Evolutionary conservation across 1,140 invertebrate species (phyloP).

Genomic region (Drosophila sucinea): DNA sequence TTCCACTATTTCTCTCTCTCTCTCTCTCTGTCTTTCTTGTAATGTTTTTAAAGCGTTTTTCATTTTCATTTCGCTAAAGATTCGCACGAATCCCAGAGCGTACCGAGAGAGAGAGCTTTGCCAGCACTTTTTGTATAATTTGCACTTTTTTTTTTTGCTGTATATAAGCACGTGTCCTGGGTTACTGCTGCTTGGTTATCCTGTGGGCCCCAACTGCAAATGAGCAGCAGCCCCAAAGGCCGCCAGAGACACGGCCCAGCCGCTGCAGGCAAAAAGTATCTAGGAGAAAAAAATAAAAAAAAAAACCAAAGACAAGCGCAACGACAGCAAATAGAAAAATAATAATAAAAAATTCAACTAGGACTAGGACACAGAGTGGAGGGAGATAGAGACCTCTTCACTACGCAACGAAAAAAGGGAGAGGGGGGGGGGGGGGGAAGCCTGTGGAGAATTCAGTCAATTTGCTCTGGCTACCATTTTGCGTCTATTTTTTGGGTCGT

Average conservation of each 20-base stretch:
- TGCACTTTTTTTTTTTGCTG: conserved; percentile 53
- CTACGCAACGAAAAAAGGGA: conserved; percentile 16
- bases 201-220: conserved; percentile 65
- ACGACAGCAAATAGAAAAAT: conserved; percentile 62
- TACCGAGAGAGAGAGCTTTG: conserved; percentile 70
- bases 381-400: not conserved
- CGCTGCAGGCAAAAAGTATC: not conserved
- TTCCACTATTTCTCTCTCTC: conserved; percentile 1
- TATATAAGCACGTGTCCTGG: conserved; percentile 49
- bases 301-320: conserved; percentile 24
- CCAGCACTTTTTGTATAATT: conserved; percentile 78
- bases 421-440: conserved; percentile 6
- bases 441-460: conserved; percentile 68
- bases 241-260: conserved; percentile 49
- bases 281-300: not conserved
- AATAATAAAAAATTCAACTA: conserved; percentile 60
- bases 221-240: conserved; percentile 55
- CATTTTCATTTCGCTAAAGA: conserved; percentile 47
- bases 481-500: conserved; percentile 47
- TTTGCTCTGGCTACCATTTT: conserved; percentile 41
- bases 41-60: conserved; percentile 48
- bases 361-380: conserved; percentile 32
- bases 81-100: conserved; percentile 41
- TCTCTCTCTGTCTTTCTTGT: conserved; percentile 4
- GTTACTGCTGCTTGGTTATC: conserved; percentile 20